Evolutionary conservation across 2,888 invertebrate genomes (phyloP).

Genomic region (Dioctria rufipes): DNA sequence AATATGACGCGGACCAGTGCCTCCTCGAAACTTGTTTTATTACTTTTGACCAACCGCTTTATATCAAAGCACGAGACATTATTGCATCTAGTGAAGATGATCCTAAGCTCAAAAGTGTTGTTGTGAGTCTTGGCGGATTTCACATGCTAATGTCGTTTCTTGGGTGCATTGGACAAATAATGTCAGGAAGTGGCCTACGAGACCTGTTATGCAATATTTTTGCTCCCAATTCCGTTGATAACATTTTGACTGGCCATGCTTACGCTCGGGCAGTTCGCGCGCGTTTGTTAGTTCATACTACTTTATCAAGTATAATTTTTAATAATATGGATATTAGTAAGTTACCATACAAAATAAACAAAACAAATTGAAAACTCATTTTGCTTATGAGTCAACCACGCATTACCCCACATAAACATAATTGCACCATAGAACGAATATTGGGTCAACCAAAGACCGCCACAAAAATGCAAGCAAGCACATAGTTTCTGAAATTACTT

Average conservation of each 20-base stretch:
- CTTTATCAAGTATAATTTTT: conserved; percentile 11
- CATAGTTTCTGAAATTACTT: too few relatives aligned
- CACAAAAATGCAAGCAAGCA: too few relatives aligned
- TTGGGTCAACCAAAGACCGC: too few relatives aligned
- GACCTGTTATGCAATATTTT: conserved; percentile 21
- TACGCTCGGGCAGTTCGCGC: conserved; percentile 10
- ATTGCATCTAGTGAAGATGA: conserved; percentile 1
- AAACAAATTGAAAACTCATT: too few relatives aligned
- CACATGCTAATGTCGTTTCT: conserved; percentile 2
- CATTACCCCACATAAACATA: too few relatives aligned
- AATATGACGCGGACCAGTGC: too few relatives aligned
- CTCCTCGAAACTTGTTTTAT: too few relatives aligned
- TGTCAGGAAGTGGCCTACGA: conserved; percentile 14
- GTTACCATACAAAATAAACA: too few relatives aligned
- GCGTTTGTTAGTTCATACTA: background rate
- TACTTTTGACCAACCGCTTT: too few relatives aligned
- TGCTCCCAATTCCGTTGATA: background rate
- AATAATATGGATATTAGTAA: background rate
- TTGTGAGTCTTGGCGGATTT: conserved; percentile 12
- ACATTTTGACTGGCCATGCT: conserved; percentile 9
- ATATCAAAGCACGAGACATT: too few relatives aligned
- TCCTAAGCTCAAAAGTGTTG: conserved; percentile 15
- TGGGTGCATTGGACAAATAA: conserved; percentile 23
- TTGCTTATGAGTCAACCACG: too few relatives aligned
- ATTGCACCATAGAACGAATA: too few relatives aligned